These are phyloP conservation scores for Ylistrum balloti DNA, from an alignment of 1,140 invertebrate genomes.

Conservation along the genomic window DNA sequence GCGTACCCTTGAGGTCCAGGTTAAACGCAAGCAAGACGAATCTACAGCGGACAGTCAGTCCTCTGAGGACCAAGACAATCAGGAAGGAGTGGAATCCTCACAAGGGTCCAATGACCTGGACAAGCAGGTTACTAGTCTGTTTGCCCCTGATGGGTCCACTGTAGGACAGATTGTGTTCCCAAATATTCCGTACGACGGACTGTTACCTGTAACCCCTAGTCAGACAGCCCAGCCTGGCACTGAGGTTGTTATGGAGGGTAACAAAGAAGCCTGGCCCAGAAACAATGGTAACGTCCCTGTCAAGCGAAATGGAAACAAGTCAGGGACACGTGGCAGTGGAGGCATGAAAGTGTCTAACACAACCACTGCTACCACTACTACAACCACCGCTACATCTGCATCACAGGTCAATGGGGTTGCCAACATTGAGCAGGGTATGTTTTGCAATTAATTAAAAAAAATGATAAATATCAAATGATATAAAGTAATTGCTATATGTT, in stretches of 20 bases:
- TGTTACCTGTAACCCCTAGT: slow-evolving; percentile 60
- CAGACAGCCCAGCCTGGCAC: slow-evolving; percentile 46
- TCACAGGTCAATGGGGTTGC: slow-evolving; percentile 51
- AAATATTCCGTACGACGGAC: slow-evolving; percentile 60
- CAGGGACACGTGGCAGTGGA: slow-evolving; percentile 34
- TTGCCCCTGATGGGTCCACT: slow-evolving; percentile 56
- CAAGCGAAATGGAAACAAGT: slow-evolving; percentile 49
- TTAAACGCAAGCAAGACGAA: slow-evolving; percentile 62
- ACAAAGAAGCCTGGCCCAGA: slow-evolving; percentile 57
- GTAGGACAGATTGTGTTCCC: slow-evolving; percentile 65
- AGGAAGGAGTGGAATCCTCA: slow-evolving; percentile 55
- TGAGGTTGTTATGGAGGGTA: slow-evolving; percentile 48
- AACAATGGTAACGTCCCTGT: slow-evolving; percentile 59
- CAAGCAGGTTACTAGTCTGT: slow-evolving; percentile 64
- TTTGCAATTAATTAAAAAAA: no score
- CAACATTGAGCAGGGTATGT: slow-evolving; percentile 50
- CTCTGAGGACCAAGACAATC: slow-evolving; percentile 46
- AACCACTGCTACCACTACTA: slow-evolving; percentile 55
- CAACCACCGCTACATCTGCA: slow-evolving; percentile 50
- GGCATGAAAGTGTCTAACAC: slow-evolving; percentile 52
- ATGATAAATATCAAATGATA: no score
- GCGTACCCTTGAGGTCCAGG: slow-evolving; percentile 58
- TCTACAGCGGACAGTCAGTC: slow-evolving; percentile 47
- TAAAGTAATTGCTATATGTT: no score
- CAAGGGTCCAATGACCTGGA: slow-evolving; percentile 67